Percentiles rank a stretch among this genome's conserved stretches.
Evolutionary conservation across 2,797 vertebrate species (phyloP).

Genomic region (Phataginus tricuspis): DNA sequence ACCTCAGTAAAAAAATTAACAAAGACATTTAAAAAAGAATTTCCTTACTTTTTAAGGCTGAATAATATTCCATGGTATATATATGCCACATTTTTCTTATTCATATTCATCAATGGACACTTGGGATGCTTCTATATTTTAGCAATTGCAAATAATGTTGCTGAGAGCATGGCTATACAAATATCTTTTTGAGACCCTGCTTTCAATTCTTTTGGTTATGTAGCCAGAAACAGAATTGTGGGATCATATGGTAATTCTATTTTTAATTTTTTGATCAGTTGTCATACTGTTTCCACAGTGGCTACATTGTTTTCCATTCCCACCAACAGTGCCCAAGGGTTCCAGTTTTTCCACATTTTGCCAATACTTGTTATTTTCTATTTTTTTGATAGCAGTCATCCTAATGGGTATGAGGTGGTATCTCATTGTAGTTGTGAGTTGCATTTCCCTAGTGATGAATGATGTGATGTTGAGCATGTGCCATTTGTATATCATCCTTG

Average conservation of each 20-base stretch:
- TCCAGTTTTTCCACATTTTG: not conserved
- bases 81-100: not conserved
- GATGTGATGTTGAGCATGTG: not conserved
- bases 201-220: not conserved
- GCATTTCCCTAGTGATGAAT: not conserved
- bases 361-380: not conserved
- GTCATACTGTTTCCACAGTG: fast-evolving
- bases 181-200: not conserved
- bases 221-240: not conserved
- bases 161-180: not conserved
- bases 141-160: not conserved
- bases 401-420: not conserved
- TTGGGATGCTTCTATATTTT: not conserved
- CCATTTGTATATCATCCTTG: not conserved
- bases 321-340: too few species aligned
- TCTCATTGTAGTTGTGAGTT: not conserved
- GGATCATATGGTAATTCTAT: not conserved
- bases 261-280: not conserved
- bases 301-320: not conserved
- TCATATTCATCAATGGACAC: not conserved
- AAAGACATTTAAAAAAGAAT: not conserved
- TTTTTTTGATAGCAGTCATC: not conserved
- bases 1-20: too few species aligned
- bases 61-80: not conserved
- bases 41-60: not conserved